Base-by-base conservation (phyloP, 2,113 vertebrate species). In the Isurus oxyrinchus region DNA sequence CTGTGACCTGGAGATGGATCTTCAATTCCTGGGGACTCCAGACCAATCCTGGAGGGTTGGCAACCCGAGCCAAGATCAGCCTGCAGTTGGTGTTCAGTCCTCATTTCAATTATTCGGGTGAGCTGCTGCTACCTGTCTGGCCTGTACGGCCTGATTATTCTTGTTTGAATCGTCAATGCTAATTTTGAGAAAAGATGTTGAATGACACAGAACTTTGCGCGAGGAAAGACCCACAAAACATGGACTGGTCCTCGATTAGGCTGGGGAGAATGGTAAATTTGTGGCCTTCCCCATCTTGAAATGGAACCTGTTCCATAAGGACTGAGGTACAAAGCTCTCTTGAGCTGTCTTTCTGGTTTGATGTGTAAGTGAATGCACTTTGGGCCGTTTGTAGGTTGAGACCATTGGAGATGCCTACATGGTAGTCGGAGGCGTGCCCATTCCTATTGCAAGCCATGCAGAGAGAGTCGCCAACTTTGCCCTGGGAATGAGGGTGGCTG, bases 331-430 rank as follows among this genome's bases (percentile, higher is more conserved):
- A 67, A 40, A 94, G 4, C 19, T 90, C 25, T 31, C 10, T 87
- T 66, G 21, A 94, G 4, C 19, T 90, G 10, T 31, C 10, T 87
- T 66, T 21, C 40, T 94, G 63, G 57, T 44, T 94, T 61, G 13
- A 35, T 11, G 90, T 49, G 55, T 49, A 49, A 61, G 35, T 35
- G 27, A 61, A 59, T 93, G 55, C 59, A 2, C 3, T 61, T n/a
- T 67, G 59, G 61, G 21, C n/a, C 6, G 27, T 25, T 96, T 3
- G n/a, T 96, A 98, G 98, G 98, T 98, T 40, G 98, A 99, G 97
- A 98, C 98, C 0, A 98, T 97, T 96, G 98, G 98, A 16, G 97
- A 98, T 96, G 97, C 98, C 10, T 98, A 98, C 53, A 98, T 98
- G 97, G 97, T 98, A 84, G 97, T 97, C 13, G 98, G 98, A 3